Conservation (phyloP, 2,797 vertebrate genomes). For the Acanthiza pusilla region DNA sequence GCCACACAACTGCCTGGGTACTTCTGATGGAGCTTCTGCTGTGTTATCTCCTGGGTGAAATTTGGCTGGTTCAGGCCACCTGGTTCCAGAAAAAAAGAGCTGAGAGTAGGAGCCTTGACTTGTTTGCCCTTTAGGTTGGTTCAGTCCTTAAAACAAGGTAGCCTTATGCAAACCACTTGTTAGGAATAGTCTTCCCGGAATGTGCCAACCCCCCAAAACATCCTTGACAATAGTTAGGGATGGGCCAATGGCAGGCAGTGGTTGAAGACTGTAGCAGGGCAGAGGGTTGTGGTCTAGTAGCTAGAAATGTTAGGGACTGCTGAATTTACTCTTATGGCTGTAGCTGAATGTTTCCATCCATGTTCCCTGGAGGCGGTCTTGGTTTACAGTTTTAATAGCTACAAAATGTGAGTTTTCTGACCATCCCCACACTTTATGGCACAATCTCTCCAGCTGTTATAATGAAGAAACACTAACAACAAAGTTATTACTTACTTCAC, state of each 20-base stretch:
- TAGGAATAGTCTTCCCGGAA: neutral
- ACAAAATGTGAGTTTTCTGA: constrained; percentile 46
- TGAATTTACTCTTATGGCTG: constrained; percentile 4
- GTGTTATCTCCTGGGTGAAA: neutral
- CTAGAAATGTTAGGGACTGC: neutral
- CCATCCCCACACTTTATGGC: neutral
- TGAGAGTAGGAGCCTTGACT: neutral
- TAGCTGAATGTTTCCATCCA: neutral
- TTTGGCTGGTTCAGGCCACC: neutral
- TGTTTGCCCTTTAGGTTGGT: neutral
- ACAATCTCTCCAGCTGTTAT: neutral
- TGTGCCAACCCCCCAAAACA: rapidly evolving
- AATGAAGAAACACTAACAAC: constrained; percentile 12
- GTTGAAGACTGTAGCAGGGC: neutral
- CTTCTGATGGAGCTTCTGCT: neutral
- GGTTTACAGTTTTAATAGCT: constrained; percentile 26
- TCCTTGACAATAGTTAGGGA: neutral
- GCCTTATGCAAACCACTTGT: neutral
- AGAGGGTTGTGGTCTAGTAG: neutral
- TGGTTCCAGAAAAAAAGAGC: neutral
- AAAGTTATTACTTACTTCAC: neutral
- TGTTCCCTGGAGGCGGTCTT: neutral
- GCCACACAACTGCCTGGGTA: neutral
- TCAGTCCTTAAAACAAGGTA: neutral
- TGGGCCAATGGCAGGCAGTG: neutral